A percentile compares a stretch with the other conserved stretches of the same genome.
phyloP scores from a whole-genome alignment of 2,113 vertebrate genomes.

The Ursus arctos region DNA sequence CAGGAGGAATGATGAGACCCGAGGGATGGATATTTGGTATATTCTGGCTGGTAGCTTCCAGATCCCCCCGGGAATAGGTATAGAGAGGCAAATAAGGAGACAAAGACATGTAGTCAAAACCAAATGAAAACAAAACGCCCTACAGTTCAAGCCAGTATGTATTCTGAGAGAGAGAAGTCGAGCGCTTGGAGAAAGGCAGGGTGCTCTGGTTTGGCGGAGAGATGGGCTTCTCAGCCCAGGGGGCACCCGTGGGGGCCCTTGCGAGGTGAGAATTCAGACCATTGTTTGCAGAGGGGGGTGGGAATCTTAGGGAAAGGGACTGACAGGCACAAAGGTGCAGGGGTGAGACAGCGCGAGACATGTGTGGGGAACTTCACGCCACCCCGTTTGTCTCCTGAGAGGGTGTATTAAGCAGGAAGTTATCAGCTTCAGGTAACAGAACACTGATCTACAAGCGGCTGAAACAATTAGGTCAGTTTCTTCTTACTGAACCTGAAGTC shows the following conservation, averaged over 20 bases:
- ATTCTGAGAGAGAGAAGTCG: background rate
- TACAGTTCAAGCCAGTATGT: background rate
- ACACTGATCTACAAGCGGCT: background rate
- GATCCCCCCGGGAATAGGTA: background rate
- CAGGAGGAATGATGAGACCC: background rate
- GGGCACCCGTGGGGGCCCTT: background rate
- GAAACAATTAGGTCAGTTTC: background rate
- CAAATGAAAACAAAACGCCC: background rate
- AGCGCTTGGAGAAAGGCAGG: background rate
- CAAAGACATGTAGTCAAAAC: background rate
- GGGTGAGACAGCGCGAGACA: background rate
- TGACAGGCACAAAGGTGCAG: background rate
- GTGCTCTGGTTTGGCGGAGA: background rate
- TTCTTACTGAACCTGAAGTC: background rate
- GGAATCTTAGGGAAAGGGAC: background rate
- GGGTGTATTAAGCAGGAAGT: background rate
- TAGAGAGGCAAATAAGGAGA: background rate
- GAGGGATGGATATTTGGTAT: background rate
- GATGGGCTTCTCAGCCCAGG: background rate
- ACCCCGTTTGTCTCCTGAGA: background rate
- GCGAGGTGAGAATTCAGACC: background rate
- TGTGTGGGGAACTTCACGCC: background rate
- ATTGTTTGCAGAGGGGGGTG: background rate
- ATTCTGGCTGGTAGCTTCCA: background rate
- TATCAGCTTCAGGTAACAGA: background rate